Evolutionary conservation across 2,113 vertebrate genomes (phyloP), one percentile per base, ranked within the genome.

Genomic region (Melanostigma gelatinosum): DNA sequence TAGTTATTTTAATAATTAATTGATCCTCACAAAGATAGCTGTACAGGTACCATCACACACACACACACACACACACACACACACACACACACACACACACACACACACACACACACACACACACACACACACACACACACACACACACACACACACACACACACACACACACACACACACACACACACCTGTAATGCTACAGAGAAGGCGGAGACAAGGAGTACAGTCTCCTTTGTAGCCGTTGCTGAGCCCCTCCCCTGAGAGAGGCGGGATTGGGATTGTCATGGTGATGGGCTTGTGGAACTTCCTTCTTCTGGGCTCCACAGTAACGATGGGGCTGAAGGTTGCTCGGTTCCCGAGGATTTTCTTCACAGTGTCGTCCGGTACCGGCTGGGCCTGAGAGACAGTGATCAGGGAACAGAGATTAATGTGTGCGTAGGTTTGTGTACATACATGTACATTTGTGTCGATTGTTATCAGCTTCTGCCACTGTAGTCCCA

Each of bases 201-300:
- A 99, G 80, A 99, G 90, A 24, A 99, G 96, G 27, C 98, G 96
- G 24, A 99, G 96, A 82, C 97, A 97, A 60, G 97, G 98, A 0
- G 96, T 97, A 0, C 84, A 93, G 75, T 99, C 98, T 70, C 97
- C 97, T 93, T 97, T 97, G 93, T 98, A 98, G 55, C 97, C 97
- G 3, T 96, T 96, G 69, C 84, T 89, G 24, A 94, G 88, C 6
- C 97, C 97, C 94, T 98, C 97, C 85, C 97, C 97, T 0, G 98
- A 98, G 0, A 97, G 96, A 0, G 97, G 97, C 0, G 98, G 98
- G 80, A 99, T 95, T 0, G 98, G 98, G 89, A 99, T 98, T 29
- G 97, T 99, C 98, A 99, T 99, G 20, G 98, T 99, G 93, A 99
- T 99, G 3, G 98, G 98, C 72, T 99, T 99, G 93, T 99, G 98